Evolutionary conservation across 2,113 vertebrate genomes (phyloP).

Genomic region (Phrynocephalus versicolor): DNA sequence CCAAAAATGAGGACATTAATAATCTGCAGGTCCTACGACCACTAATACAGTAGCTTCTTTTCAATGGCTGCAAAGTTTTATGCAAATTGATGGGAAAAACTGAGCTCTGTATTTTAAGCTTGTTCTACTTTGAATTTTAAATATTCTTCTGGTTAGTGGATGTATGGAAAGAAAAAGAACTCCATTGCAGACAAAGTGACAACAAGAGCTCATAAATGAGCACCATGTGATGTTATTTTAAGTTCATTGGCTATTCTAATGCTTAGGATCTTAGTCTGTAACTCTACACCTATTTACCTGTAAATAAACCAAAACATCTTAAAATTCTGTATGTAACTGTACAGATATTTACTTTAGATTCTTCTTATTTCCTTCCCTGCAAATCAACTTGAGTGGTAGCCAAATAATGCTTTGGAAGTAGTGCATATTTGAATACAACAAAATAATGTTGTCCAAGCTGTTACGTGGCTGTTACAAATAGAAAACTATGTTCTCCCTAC

Average conservation of each 20-base stretch:
- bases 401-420: not conserved
- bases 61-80: constrained; percentile 3
- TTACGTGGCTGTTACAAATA: not conserved
- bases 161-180: constrained; percentile 13
- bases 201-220: not conserved
- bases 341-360: not conserved
- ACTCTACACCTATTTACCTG: not conserved
- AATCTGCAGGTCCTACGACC: constrained; percentile 35
- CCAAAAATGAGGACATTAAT: constrained; percentile 47
- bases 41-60: constrained; percentile 33
- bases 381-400: not conserved
- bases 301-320: not conserved
- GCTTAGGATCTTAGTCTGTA: not conserved
- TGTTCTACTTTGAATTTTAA: constrained; percentile 44
- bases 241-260: not conserved
- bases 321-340: too few species aligned
- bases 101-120: constrained; percentile 29
- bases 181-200: not conserved
- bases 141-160: constrained; percentile 14
- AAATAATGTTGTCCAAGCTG: not conserved
- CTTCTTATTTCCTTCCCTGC: not conserved
- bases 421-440: not conserved
- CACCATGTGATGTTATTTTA: not conserved
- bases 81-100: constrained; percentile 18
- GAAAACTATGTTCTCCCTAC: not conserved